These are phyloP conservation scores for Heliconius hortense DNA, from an alignment of 2,888 invertebrate species.

Conservation along the genomic window DNA sequence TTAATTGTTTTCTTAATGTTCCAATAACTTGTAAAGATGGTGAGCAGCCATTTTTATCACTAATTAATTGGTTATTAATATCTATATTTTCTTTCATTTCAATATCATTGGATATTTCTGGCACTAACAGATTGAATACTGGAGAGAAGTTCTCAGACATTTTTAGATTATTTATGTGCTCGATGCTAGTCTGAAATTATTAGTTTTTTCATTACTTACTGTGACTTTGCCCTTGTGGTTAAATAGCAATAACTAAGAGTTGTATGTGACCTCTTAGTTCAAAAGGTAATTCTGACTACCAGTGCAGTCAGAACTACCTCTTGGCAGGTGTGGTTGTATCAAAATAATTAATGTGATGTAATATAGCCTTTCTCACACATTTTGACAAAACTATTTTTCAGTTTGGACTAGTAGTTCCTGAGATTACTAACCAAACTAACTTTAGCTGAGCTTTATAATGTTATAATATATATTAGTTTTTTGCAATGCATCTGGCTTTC, in stretches of 20 bases:
- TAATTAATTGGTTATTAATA: conserved; percentile 65
- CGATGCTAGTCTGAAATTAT: conserved; percentile 79
- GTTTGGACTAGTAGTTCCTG: not conserved
- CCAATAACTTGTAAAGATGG: conserved; percentile 81
- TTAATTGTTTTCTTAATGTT: conserved; percentile 85
- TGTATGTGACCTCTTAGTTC: not conserved
- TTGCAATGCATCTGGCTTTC: too few relatives aligned
- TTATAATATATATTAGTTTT: too few relatives aligned
- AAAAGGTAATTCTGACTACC: too few relatives aligned
- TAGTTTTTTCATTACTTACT: conserved; percentile 29
- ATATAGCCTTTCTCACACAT: too few relatives aligned
- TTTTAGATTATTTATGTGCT: conserved; percentile 83
- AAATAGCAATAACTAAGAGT: not conserved
- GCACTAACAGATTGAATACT: conserved; percentile 86
- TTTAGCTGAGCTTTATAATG: not conserved
- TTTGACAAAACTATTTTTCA: too few relatives aligned
- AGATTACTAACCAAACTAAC: not conserved
- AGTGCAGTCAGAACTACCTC: too few relatives aligned
- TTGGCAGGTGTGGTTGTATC: too few relatives aligned
- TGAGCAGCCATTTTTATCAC: conserved; percentile 66
- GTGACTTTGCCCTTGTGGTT: not conserved
- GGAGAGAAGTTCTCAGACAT: conserved; percentile 86
- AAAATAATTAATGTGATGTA: too few relatives aligned
- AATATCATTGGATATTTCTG: conserved; percentile 77
- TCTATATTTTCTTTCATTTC: conserved; percentile 77